Conservation (phyloP, 30 jellyfish, hydroid and myxozoan genomes). For the Hydractinia symbiolongicarpus region DNA sequence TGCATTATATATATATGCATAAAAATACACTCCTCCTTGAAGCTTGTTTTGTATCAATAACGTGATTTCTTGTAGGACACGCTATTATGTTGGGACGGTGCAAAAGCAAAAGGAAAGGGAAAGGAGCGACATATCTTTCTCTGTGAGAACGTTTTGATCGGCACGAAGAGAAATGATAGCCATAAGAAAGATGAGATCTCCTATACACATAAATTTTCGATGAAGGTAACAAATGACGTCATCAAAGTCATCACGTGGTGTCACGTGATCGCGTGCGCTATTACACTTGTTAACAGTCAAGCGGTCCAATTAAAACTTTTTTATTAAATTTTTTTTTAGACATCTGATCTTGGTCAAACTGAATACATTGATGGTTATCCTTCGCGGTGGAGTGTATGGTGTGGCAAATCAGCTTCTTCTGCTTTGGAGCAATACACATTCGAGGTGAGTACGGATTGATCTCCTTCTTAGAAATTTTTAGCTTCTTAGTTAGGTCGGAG, state of each 20-base stretch:
- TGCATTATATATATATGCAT: not conserved
- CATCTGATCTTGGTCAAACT: constrained; percentile 82
- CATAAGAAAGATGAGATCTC: constrained; percentile 63
- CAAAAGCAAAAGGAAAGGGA: constrained; percentile 75
- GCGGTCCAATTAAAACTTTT: not conserved
- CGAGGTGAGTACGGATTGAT: constrained; percentile 40
- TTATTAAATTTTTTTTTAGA: constrained; percentile 27
- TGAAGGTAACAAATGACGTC: constrained; percentile 41
- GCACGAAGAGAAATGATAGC: constrained; percentile 51
- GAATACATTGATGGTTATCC: constrained; percentile 65
- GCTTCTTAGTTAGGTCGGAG: not conserved
- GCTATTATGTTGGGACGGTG: constrained; percentile 83
- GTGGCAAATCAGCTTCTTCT: constrained; percentile 76
- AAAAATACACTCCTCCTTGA: not conserved
- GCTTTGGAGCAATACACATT: constrained; percentile 53
- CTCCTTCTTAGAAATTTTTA: not conserved
- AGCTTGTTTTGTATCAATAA: not conserved
- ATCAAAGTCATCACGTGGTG: not conserved
- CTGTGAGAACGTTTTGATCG: constrained; percentile 59
- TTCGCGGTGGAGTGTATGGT: constrained; percentile 73
- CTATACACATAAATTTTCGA: constrained; percentile 53
- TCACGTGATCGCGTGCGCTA: not conserved
- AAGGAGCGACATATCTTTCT: constrained; percentile 77
- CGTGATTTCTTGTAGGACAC: constrained; percentile 33
- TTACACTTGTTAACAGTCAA: not conserved